phyloP scores from a whole-genome alignment of 2,113 vertebrate species.

The Cyprinodon tularosa region DNA sequence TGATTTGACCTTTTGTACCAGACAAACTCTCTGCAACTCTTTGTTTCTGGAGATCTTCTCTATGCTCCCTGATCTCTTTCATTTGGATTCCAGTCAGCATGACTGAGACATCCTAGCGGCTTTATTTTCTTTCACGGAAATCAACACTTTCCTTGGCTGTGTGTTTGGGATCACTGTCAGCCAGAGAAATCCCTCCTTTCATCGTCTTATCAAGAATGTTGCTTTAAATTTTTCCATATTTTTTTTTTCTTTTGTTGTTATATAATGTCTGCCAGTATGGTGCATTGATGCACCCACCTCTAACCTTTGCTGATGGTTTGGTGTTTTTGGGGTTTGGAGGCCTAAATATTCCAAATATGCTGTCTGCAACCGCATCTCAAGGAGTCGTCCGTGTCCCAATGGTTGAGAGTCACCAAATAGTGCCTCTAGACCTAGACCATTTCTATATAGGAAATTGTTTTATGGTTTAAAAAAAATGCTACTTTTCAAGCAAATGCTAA shows the following conservation, averaged over 20 bases:
- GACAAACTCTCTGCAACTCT: neutral
- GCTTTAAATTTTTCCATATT: neutral
- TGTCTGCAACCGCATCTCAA: no score
- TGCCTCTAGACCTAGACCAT: neutral
- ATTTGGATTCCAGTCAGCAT: neutral
- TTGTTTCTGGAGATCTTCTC: neutral
- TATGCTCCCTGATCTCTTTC: neutral
- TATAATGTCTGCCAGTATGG: neutral
- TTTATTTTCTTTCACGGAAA: neutral
- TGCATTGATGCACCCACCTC: neutral
- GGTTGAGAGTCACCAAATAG: no score
- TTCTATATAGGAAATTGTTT: neutral
- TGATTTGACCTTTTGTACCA: neutral
- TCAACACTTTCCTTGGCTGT: neutral
- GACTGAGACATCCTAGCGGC: neutral
- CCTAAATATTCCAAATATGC: neutral
- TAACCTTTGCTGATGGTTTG: neutral
- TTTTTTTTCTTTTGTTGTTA: neutral
- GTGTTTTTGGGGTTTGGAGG: neutral
- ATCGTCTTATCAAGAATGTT: neutral
- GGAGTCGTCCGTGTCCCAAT: no score
- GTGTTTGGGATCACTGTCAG: neutral
- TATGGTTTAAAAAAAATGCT: neutral
- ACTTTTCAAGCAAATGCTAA: conserved; percentile 21
- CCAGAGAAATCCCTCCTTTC: neutral